phyloP scores from a whole-genome alignment of 2,888 invertebrate species.

The Cenopis cana region DNA sequence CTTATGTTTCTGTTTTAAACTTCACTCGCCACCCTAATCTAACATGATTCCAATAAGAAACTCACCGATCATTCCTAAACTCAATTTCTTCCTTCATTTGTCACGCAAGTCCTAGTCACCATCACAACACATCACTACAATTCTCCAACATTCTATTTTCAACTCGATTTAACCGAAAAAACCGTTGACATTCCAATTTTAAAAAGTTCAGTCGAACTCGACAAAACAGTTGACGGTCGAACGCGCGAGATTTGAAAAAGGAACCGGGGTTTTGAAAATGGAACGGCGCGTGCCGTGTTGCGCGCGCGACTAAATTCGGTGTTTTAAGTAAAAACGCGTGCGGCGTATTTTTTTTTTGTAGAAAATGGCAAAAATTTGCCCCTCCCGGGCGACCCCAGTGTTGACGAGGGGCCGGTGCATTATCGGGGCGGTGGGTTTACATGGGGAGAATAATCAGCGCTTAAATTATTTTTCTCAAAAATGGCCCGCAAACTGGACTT shows the following conservation, averaged over 20 bases:
- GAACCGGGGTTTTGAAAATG: constrained; percentile 42
- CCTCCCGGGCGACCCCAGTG: constrained; percentile 67
- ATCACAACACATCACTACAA: constrained; percentile 45
- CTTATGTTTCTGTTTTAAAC: neutral
- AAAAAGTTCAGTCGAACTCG: constrained; percentile 33
- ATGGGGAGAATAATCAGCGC: constrained; percentile 53
- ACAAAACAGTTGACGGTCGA: constrained; percentile 22
- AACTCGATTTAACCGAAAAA: constrained; percentile 8
- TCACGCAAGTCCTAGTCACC: constrained; percentile 59
- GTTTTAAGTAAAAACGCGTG: constrained; percentile 82
- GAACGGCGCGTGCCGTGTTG: constrained; percentile 70
- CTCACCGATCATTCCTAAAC: constrained; percentile 65
- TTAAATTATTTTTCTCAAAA: too few species aligned
- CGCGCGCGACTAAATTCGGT: constrained; percentile 78
- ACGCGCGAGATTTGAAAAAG: constrained; percentile 1
- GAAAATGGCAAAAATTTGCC: constrained; percentile 81
- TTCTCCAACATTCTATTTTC: neutral
- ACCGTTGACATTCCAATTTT: constrained; percentile 31
- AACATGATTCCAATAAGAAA: constrained; percentile 61
- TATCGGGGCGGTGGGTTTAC: constrained; percentile 60
- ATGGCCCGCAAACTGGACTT: too few species aligned
- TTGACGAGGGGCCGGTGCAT: constrained; percentile 78
- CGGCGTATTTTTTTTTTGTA: constrained; percentile 71
- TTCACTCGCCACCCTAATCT: constrained; percentile 23
- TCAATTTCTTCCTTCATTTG: constrained; percentile 64